Base-by-base conservation (phyloP, 2,113 vertebrate species). In the Bubo blakistoni region DNA sequence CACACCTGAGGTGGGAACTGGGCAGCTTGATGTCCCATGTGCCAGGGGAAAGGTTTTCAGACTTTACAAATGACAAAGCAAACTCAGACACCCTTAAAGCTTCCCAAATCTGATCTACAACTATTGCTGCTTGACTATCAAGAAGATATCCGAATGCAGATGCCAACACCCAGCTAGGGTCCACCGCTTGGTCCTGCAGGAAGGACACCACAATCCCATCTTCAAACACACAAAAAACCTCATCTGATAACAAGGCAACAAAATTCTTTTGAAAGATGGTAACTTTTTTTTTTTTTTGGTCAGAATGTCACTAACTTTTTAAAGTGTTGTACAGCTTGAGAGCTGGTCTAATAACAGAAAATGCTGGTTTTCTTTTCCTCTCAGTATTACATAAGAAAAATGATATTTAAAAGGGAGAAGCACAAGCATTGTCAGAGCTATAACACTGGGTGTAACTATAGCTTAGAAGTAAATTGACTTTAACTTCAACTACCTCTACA, bases 11-110 rank as follows among this genome's bases (percentile, higher is more conserved):
- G 20, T 6, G 40, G 40, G 11, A 61, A 4, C 42, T 1, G 24
- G 47, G 20, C 2, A 0, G 55, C 52, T 54, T 7, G 4, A 19
- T 1, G 38, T 7, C 46, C 46, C 6, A 0, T 7, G 19, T 6
- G 38, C 57, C 32, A 21, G 20, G 24, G 52, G 51, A 42, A 76
- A 59, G 24, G 16, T 7, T 30, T 58, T 29, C 24, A 16, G 40
- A 8, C 42, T 13, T 27, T 6, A 24, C 10, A 40, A 58, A 19
- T 5, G 15, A 46, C 47, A 57, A 67, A 30, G 9, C 18, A 58
- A 61, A 38, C 26, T 52, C 47, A 38, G 26, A 49, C 15, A 40
- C 10, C 38, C 51, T 21, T 7, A 44, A 38, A 32, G 38, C 54
- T 30, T 55, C 67, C 77, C 61, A 32, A 25, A n/a, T 6, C 54